Evolutionary conservation across 2,113 vertebrate species (phyloP).

Genomic region (Dipodomys ordii): DNA sequence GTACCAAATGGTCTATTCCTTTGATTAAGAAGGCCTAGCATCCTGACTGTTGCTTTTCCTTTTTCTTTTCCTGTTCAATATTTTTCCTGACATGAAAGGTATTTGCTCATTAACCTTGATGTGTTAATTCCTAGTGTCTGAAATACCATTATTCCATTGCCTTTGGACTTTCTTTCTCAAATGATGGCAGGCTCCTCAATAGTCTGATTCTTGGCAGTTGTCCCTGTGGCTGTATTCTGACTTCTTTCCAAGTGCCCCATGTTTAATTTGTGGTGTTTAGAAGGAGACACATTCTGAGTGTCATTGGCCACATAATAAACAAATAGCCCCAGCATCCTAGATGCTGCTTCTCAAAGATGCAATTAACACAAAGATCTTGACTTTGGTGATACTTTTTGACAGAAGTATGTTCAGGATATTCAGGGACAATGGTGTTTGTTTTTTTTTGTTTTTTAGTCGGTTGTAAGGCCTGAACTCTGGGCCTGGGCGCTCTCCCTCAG

Average conservation of each 20-base stretch:
- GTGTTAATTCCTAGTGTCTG: neutral
- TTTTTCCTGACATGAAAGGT: slow-evolving; percentile 11
- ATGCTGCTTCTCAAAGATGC: neutral
- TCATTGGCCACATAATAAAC: neutral
- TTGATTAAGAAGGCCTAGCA: slow-evolving; percentile 27
- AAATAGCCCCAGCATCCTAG: neutral
- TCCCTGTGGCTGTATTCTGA: neutral
- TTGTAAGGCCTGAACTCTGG: no score
- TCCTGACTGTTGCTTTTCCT: neutral
- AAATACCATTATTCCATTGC: slow-evolving; percentile 10
- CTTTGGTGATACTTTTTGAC: neutral
- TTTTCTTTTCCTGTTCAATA: neutral
- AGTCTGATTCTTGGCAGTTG: neutral
- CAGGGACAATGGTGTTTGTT: neutral
- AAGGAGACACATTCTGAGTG: neutral
- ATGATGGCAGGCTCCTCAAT: neutral
- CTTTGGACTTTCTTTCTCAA: slow-evolving; percentile 41
- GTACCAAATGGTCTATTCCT: slow-evolving; percentile 18
- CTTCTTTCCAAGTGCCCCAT: neutral
- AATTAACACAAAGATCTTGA: neutral
- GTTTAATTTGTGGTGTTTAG: neutral
- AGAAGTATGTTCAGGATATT: neutral
- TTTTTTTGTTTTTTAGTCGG: neutral
- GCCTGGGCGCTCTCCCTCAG: no score
- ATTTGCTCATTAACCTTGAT: slow-evolving; percentile 5